Evolutionary conservation across 2,888 invertebrate genomes (phyloP), one percentile per base, ranked within the genome.

Genomic region (Rapana venosa): DNA sequence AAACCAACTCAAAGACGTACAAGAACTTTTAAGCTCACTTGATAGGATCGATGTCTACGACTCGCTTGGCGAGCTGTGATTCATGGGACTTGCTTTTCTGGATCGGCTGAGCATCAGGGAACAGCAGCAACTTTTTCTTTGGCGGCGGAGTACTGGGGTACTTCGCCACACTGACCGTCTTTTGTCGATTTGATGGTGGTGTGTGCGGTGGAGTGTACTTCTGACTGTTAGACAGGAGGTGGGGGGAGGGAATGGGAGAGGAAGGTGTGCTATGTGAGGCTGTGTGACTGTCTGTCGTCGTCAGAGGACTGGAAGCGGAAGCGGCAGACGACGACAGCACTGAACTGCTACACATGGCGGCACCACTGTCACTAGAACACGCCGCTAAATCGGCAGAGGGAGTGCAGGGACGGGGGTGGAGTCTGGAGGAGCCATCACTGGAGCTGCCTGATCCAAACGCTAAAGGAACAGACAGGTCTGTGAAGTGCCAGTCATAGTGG

Each of bases 11-110:
- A 30, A 61, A 30, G n/a, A 30, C 4, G 1, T 13, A 22, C 15
- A 61, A 5, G 30, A 13, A 85, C 8, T 13, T 2, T 13, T n/a
- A 30, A 22, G 77, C 91, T 92, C 91, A 95, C 95, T 93, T 94
- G 83, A 94, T 93, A 56, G 94, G 93, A 91, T 96, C 96, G 93
- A 95, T 94, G 90, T 94, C 94, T 93, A 97, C 97, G 91, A 97
- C 96, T 94, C 97, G 97, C 95, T 97, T 97, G 88, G 97, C 97
- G 91, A 98, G 97, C 96, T 98, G 98, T 26, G 98, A 98, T 96
- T 98, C 98, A 96, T 98, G 98, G 83, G 98, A 98, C 95, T 98
- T 98, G 92, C 98, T 98, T 96, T 98, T 98, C 91, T 98, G 98
- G 93, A 98, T 97, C 8, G 95, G 93, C 15, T 94, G 93, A n/a